phyloP scores from a whole-genome alignment of 1,140 invertebrate species.

The Ceratoteleas bidentatus region DNA sequence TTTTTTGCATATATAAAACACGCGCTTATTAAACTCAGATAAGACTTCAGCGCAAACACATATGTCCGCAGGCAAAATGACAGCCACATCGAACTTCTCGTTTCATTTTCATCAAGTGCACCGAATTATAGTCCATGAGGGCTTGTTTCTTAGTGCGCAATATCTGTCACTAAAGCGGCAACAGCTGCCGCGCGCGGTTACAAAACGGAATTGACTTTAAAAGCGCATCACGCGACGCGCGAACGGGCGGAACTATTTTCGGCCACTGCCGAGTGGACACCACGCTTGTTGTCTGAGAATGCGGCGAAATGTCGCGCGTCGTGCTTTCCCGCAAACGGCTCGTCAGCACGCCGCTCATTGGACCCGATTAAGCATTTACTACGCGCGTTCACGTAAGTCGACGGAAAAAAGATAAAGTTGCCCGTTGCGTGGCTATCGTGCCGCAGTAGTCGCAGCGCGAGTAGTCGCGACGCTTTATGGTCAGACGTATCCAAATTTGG shows the following conservation, averaged over 20 bases:
- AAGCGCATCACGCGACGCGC: slow-evolving; percentile 44
- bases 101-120: slow-evolving; percentile 26
- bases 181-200: slow-evolving; percentile 46
- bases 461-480: too few relatives aligned
- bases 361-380: too few relatives aligned
- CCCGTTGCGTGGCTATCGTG: too few relatives aligned
- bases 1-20: too few relatives aligned
- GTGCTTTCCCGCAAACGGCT: too few relatives aligned
- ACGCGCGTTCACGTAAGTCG: too few relatives aligned
- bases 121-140: too few relatives aligned
- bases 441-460: too few relatives aligned
- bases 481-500: too few relatives aligned
- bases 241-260: slow-evolving; percentile 62
- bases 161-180: slow-evolving; percentile 42
- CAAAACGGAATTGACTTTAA: slow-evolving; percentile 63
- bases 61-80: slow-evolving; percentile 13
- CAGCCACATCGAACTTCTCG: slow-evolving; percentile 10
- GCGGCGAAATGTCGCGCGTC: slow-evolving; percentile 63
- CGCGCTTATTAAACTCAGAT: too few relatives aligned
- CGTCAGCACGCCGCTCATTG: too few relatives aligned
- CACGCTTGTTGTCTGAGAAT: slow-evolving; percentile 66
- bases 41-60: background rate
- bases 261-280: slow-evolving; percentile 59
- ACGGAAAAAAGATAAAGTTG: too few relatives aligned
- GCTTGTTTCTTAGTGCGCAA: slow-evolving; percentile 18